Evolutionary conservation across 2,888 invertebrate species (phyloP), one percentile per base, ranked within the genome.

Genomic region (Hypolimnas misippus): DNA sequence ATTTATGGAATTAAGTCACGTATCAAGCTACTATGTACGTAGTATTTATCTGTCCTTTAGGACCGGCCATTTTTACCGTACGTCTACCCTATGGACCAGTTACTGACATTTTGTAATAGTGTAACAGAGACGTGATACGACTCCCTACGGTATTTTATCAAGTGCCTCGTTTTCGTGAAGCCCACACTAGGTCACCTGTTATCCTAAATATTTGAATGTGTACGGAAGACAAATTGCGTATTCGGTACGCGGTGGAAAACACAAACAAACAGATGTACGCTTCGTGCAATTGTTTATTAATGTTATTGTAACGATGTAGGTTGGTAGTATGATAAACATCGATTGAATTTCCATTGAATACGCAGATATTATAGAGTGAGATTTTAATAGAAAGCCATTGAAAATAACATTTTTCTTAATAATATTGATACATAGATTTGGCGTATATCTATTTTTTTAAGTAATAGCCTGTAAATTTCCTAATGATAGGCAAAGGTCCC

Each of bases 111-210:
- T 63, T 63, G 52, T 50, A 67, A 63, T 61, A 51, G 53, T 38
- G 31, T 40, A 59, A 56, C 19, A 16, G 59, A 61, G 61, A 70
- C 71, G 71, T 70, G 70, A 69, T 68, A 50, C 50, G 62, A 69
- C 63, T 70, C 33, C 51, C 50, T 54, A 62, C 51, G 62, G 57
- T 55, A 55, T 64, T 64, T 53, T 42, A 52, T 62, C 49, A 62
- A 60, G 54, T 12, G 10, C 16, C 42, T 42, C 31, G 17, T 42
- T 38, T 49, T 61, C 31, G 54, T 49, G n/a, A 14, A 55, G 46
- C 38, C 25, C 53, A 54, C 46, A 53, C 53, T 54, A 58, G 61
- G 66, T 66, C 64, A 66, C 57, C 58, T 61, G 55, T 57, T 64
- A 62, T 64, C 57, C 64, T 52, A 58, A 64, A 61, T 66, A 58